A percentile compares a stretch with the other conserved stretches of the same genome.
These are phyloP conservation scores for Centropus unirufus DNA, from an alignment of 2,113 vertebrate species.

Conservation along the genomic window DNA sequence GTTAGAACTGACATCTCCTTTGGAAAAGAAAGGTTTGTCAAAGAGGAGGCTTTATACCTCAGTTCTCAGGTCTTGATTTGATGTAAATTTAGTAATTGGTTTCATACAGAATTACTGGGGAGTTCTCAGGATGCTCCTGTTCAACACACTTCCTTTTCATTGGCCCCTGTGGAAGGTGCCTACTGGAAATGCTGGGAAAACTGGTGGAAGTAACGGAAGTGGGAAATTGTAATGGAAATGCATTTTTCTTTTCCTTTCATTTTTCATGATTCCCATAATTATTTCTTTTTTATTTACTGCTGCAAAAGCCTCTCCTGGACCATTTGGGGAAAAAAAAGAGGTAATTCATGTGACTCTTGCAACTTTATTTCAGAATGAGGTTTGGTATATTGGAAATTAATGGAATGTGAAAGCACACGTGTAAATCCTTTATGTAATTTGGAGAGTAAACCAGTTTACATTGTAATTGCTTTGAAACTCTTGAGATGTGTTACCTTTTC, in stretches of 20 bases:
- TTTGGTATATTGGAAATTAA: not conserved
- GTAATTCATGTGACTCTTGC: not conserved
- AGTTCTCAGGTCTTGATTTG: not conserved
- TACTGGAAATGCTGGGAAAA: not conserved
- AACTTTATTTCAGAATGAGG: not conserved
- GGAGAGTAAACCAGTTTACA: not conserved
- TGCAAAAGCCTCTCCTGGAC: not conserved
- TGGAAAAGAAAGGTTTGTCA: not conserved
- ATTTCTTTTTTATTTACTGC: not conserved
- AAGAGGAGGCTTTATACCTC: not conserved
- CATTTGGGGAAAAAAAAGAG: not conserved
- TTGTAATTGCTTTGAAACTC: not conserved
- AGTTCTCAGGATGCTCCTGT: not conserved
- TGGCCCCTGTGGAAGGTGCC: not conserved
- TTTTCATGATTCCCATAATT: not conserved
- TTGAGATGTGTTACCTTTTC: not conserved
- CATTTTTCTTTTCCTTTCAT: not conserved
- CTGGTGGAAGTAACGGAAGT: not conserved
- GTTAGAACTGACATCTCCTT: not conserved
- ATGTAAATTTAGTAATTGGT: not conserved
- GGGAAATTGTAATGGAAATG: not conserved
- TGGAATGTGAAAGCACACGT: not conserved
- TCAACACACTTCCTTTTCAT: not conserved
- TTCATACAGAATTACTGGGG: not conserved
- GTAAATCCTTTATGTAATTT: not conserved